Base-by-base conservation (phyloP, 2,888 invertebrate genomes). In the Drosophila pseudotalamancana region DNA sequence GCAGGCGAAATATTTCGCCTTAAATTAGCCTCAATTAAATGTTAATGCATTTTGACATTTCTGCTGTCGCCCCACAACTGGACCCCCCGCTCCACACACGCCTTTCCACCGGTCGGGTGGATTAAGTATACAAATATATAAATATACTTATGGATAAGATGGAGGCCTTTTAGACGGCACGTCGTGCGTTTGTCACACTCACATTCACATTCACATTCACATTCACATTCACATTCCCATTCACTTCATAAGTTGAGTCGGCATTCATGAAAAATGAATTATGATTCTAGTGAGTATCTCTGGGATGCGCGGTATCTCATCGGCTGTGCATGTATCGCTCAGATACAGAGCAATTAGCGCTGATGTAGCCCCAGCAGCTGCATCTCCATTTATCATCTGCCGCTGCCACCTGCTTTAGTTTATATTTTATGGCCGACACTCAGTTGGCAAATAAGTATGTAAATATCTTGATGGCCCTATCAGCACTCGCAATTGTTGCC, bases 41-140 rank as follows among this genome's bases (percentile, higher is more conserved):
- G 90, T 90, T 90, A 90, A 90, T 90, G 89, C 89, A 88, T 90
- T 90, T 90, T 90, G 90, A 90, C 90, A 90, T 90, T 87, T 90
- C 82, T 90, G 78, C 72, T 67, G 78, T 66, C 75, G 65, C 60
- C 51, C 49, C 66, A 37, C n/a, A n/a, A n/a, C n/a, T n/a, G n/a
- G n/a, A n/a, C n/a, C 49, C 16, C 37, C 16, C 27, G 11, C 27
- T 2, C 45, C 25, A 0, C 12, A 1, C 8, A 23, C 12, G 1
- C 42, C 25, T 1, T 6, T 11, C 4, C 12, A 6, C 32, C 4
- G 4, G 16, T 14, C 25, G 11, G 2, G 6, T 25, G 39, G 39
- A 34, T 49, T 57, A 49, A 64, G 48, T 39, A 29, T 67, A 67
- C 35, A 35, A 53, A 62, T 56, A 62, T 56, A 67, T 72, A 72